Percentiles rank a stretch among this genome's conserved stretches.
phyloP scores from a whole-genome alignment of 1,140 invertebrate genomes.

The Pentalonia nigronervosa region DNA sequence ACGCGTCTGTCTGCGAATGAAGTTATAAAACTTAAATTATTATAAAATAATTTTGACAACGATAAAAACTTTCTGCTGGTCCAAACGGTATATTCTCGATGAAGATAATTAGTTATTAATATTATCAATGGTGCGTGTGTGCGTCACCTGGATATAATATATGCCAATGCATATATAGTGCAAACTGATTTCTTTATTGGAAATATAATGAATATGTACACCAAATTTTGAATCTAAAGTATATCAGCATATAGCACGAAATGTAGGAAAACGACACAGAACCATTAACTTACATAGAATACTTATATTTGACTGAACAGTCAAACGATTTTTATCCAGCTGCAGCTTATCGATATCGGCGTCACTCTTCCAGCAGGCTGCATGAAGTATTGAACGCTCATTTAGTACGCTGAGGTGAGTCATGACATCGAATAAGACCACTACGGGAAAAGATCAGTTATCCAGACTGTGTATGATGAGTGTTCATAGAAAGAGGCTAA shows the following conservation, averaged over 20 bases:
- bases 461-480: not conserved
- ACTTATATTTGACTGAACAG: not conserved
- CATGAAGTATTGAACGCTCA: not conserved
- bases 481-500: not conserved
- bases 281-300: not conserved
- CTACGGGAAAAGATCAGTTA: no score
- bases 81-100: not conserved
- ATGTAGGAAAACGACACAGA: not conserved
- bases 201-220: not conserved
- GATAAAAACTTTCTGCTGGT: not conserved
- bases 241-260: not conserved
- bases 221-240: not conserved
- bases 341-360: not conserved
- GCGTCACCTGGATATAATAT: not conserved
- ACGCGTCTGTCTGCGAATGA: not conserved
- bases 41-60: not conserved
- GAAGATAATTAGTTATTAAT: not conserved
- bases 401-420: not conserved
- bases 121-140: not conserved
- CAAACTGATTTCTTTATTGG: not conserved
- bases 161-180: not conserved
- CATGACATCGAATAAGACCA: not conserved
- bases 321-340: not conserved
- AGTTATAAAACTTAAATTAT: no score
- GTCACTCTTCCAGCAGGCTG: not conserved